These are phyloP conservation scores for Eubasilissa splendida DNA, from an alignment of 2,888 invertebrate genomes.

Conservation along the genomic window DNA sequence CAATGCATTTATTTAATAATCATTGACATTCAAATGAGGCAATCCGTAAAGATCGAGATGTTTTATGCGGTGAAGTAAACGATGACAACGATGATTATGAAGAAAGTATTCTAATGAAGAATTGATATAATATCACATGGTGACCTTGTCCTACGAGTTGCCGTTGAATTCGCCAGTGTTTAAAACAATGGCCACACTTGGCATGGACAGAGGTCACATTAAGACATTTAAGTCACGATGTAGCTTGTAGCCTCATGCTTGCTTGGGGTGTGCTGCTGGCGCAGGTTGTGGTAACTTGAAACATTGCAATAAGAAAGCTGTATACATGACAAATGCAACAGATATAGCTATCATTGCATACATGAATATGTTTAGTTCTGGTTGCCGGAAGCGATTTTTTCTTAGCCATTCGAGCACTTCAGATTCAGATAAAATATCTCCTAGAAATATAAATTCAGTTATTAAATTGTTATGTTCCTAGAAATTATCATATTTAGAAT, in stretches of 20 bases:
- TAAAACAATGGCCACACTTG: neutral
- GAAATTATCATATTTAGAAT: no score
- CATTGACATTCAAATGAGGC: slow-evolving; percentile 1
- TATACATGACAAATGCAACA: slow-evolving; percentile 90
- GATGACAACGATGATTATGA: slow-evolving; percentile 16
- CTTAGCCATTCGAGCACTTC: slow-evolving; percentile 94
- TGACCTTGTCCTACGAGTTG: neutral
- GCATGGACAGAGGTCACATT: slow-evolving; percentile 2
- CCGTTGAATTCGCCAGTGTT: neutral
- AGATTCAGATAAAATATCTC: slow-evolving; percentile 86
- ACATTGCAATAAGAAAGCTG: slow-evolving; percentile 91
- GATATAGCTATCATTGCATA: slow-evolving; percentile 91
- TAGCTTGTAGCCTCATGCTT: slow-evolving; percentile 67
- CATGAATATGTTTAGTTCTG: slow-evolving; percentile 95
- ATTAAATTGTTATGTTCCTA: no score
- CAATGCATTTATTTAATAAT: neutral
- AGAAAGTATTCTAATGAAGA: slow-evolving; percentile 27
- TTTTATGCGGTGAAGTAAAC: neutral
- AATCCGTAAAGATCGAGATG: slow-evolving; percentile 4
- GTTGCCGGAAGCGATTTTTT: slow-evolving; percentile 93
- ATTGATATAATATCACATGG: slow-evolving; percentile 40
- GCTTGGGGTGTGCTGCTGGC: slow-evolving; percentile 77
- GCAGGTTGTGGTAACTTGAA: slow-evolving; percentile 83
- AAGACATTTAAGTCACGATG: neutral
- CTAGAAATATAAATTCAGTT: slow-evolving; percentile 65